Base-by-base conservation (phyloP, 2,888 invertebrate genomes). In the Hirtodrosophila trivittata region DNA sequence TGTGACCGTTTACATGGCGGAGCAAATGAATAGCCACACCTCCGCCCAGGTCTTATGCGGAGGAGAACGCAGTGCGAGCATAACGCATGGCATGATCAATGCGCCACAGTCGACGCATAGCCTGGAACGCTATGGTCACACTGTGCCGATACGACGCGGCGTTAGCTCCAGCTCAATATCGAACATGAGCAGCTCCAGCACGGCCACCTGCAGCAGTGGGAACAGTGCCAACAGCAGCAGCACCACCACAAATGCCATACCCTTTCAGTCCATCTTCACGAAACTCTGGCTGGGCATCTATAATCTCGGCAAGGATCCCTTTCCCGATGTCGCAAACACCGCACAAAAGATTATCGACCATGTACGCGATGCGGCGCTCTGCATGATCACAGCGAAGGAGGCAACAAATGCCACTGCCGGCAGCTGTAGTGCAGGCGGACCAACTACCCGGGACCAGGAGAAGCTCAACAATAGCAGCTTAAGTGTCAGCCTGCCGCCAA, bases 271-370 rank as follows among this genome's bases (percentile, higher is more conserved):
- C 9, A 95, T 98, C 54, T 97, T 97, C 91, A 94, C 95, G 91
- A 96, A 96, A 91, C 93, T 98, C 56, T 99, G 98, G 98, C 93
- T 93, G 75, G 94, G 95, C 13, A 92, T 99, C 73, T 92, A 94
- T 64, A 92, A 93, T 59, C 93, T 98, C 84, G 94, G 96, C 57
- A 92, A 93, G 63, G 99, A 99, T 92, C 98, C 99, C 1, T 94
- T 95, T 90, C 96, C 96, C 1, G 94, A 94, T 51, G 96, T 98
- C 2, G 93, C 95, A 0, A 91, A 92, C 56, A 94, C 97, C 92
- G 96, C 97, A 4, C 93, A 93, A 72, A 94, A 94, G 82, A 93
- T 98, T 54, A 95, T 97, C 28, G 93, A 93, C 69, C 93, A 96
- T 87, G 94, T 98, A 74, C 93, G 94, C 58, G 93, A 93, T 81